Conservation (phyloP, 2,797 vertebrate genomes). For the Cichlasoma orientale region DNA sequence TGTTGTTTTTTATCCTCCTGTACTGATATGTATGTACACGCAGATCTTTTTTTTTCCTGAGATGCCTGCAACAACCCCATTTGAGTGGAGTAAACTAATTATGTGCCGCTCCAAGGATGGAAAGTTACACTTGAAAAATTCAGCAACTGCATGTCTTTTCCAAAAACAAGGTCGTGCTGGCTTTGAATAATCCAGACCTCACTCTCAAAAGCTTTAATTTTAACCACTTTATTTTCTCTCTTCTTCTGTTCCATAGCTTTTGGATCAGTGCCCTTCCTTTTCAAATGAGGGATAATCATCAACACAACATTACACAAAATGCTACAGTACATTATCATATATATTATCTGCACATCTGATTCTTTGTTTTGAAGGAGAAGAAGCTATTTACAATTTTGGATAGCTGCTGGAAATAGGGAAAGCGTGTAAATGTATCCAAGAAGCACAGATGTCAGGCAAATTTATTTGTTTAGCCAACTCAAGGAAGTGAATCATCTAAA, state of each 20-base stretch:
- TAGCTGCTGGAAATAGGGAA: background rate
- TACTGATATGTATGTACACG: background rate
- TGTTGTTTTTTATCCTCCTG: background rate
- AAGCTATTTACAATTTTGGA: background rate
- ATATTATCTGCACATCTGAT: background rate
- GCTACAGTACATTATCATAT: background rate
- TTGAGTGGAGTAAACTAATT: background rate
- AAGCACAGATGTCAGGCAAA: background rate
- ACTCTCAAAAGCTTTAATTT: slow-evolving; percentile 9
- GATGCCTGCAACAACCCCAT: background rate
- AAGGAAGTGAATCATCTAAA: background rate
- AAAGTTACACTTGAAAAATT: slow-evolving; percentile 38
- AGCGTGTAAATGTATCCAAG: background rate
- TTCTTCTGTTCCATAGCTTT: background rate
- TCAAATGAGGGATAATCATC: background rate
- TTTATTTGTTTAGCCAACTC: background rate
- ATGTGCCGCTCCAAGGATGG: slow-evolving; percentile 1
- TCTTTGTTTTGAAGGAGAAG: background rate
- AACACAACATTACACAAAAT: background rate
- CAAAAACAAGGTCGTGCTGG: slow-evolving; percentile 27
- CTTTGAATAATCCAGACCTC: slow-evolving; percentile 28
- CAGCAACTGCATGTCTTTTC: slow-evolving; percentile 18
- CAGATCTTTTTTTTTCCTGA: background rate
- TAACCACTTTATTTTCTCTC: background rate
- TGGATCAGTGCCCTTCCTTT: background rate